A percentile compares a stretch with the other conserved stretches of the same genome.
Conservation (phyloP, 2,797 vertebrate genomes). For the Sebastes diploproa region DNA sequence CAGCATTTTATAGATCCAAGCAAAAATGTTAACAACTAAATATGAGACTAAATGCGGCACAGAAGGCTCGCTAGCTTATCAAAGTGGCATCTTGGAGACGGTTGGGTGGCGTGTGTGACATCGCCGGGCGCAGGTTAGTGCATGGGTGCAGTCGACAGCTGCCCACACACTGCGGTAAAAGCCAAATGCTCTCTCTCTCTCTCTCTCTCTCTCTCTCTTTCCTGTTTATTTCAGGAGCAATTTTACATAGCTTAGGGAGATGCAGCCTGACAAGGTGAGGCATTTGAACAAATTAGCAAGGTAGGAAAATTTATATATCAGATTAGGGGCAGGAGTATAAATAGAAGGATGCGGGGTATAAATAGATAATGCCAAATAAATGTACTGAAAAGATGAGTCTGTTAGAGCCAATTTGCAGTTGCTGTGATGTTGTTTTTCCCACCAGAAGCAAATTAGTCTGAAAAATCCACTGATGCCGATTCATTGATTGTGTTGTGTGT, state of each 20-base stretch:
- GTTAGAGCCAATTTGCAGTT: slow-evolving; percentile 3
- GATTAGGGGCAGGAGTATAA: slow-evolving; percentile 4
- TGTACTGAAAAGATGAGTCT: neutral
- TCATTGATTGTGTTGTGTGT: neutral
- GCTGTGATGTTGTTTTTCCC: neutral
- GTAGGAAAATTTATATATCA: slow-evolving; percentile 1
- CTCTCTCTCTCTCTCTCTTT: neutral
- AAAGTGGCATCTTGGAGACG: slow-evolving; percentile 14
- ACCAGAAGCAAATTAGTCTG: neutral
- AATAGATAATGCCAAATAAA: slow-evolving; percentile 19
- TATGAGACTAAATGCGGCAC: neutral
- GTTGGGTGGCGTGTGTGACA: slow-evolving; percentile 36
- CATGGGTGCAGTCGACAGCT: slow-evolving; percentile 43
- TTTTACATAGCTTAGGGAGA: slow-evolving; percentile 42
- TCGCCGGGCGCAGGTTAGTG: slow-evolving; percentile 35
- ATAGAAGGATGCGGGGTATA: slow-evolving; percentile 8
- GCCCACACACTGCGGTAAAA: slow-evolving; percentile 60
- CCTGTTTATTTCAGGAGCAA: slow-evolving; percentile 38
- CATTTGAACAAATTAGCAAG: slow-evolving; percentile 13
- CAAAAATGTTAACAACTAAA: neutral
- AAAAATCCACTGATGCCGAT: neutral
- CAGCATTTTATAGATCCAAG: neutral
- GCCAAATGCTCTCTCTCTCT: slow-evolving; percentile 32
- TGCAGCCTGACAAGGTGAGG: slow-evolving; percentile 22
- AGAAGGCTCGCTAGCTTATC: slow-evolving; percentile 16